Evolutionary conservation across 2,888 invertebrate species (phyloP).

Genomic region (Lamellibrachia satsuma): DNA sequence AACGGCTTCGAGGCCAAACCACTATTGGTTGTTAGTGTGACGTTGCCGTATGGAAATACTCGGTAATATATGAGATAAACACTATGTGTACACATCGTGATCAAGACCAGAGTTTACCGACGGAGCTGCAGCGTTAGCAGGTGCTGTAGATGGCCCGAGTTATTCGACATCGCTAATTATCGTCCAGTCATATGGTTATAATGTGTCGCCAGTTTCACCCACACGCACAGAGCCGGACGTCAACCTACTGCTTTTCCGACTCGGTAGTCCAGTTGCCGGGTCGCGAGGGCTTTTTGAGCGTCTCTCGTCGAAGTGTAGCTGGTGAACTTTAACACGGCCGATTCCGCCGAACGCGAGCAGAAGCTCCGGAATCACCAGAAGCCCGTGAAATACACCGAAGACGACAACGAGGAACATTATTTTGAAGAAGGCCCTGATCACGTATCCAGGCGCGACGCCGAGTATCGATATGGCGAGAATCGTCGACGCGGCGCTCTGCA

Average conservation of each 20-base stretch:
- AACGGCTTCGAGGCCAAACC: not conserved
- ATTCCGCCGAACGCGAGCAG: slow-evolving; percentile 24
- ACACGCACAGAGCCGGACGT: not conserved
- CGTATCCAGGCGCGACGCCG: slow-evolving; percentile 24
- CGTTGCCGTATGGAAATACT: not conserved
- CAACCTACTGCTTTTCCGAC: no score
- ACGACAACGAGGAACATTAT: slow-evolving; percentile 34
- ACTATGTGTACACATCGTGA: not conserved
- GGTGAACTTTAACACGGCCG: no score
- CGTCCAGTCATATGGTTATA: not conserved
- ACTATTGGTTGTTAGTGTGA: not conserved
- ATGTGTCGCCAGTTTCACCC: not conserved
- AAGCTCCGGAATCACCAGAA: slow-evolving; percentile 32
- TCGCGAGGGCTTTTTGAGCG: no score
- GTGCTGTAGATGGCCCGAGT: not conserved
- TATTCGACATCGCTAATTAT: not conserved
- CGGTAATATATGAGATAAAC: not conserved
- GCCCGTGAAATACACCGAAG: slow-evolving; percentile 30
- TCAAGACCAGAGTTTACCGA: no score
- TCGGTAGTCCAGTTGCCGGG: no score
- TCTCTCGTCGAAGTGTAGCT: no score
- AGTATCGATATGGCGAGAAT: slow-evolving; percentile 33
- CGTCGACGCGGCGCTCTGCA: slow-evolving; percentile 90
- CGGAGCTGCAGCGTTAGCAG: not conserved
- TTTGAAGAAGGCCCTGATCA: slow-evolving; percentile 35